phyloP scores from a whole-genome alignment of 35 echinoderm and acorn worm species.

The Hemicentrotus pulcherrimus region DNA sequence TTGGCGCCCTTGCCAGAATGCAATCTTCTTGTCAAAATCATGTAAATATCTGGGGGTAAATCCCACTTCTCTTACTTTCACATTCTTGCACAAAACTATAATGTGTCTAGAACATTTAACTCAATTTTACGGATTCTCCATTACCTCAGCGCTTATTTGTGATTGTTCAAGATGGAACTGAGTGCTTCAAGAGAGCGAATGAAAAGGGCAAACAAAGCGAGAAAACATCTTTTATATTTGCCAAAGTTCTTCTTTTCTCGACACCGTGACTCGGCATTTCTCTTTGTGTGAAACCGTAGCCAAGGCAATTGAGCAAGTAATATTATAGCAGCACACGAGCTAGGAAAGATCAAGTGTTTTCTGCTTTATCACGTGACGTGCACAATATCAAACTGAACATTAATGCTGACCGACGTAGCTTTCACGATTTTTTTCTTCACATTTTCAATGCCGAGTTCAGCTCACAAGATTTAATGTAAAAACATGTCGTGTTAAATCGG shows the following conservation, averaged over 20 bases:
- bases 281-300: neutral
- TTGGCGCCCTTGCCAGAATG: too few relatives aligned
- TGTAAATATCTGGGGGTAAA: neutral
- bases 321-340: neutral
- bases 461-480: too few relatives aligned
- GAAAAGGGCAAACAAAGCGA: neutral
- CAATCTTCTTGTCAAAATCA: too few relatives aligned
- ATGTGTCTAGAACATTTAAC: neutral
- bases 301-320: neutral
- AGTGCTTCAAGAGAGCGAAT: neutral
- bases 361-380: too few relatives aligned
- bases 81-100: neutral
- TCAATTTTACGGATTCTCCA: neutral
- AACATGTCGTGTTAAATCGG: too few relatives aligned
- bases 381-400: too few relatives aligned
- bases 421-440: too few relatives aligned
- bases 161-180: neutral
- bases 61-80: neutral
- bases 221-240: neutral
- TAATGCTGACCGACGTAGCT: too few relatives aligned
- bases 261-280: too few relatives aligned
- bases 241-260: neutral
- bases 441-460: too few relatives aligned
- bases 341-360: too few relatives aligned
- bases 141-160: neutral